Conservation (phyloP, 1,140 invertebrate genomes). For the Sesamia nonagrioides region DNA sequence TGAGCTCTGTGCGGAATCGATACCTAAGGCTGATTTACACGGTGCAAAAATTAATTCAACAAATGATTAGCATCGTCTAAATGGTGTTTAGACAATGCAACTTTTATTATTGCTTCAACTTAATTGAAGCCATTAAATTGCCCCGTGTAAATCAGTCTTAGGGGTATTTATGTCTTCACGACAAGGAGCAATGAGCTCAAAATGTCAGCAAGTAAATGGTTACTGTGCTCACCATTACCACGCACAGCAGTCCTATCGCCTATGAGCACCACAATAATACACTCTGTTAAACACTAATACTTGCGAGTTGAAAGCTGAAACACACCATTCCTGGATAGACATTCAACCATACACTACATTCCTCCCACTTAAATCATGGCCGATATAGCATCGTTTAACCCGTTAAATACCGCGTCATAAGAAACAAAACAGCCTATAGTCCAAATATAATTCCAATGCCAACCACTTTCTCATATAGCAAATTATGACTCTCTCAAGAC, state of each 20-base stretch:
- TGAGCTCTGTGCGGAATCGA: neutral
- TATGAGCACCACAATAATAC: conserved; percentile 22
- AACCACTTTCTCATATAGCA: too few relatives aligned
- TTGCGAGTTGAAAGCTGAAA: conserved; percentile 3
- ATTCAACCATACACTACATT: conserved; percentile 10
- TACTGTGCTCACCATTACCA: neutral
- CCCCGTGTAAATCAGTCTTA: too few relatives aligned
- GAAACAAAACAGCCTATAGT: too few relatives aligned
- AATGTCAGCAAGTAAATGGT: neutral
- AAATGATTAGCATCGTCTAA: too few relatives aligned
- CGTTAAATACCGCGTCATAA: neutral
- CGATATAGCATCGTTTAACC: neutral
- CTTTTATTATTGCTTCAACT: too few relatives aligned
- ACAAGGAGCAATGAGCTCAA: too few relatives aligned
- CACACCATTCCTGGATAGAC: neutral
- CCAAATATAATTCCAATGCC: too few relatives aligned
- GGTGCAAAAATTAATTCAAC: neutral
- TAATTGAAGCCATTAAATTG: too few relatives aligned
- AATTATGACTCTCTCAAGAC: too few relatives aligned
- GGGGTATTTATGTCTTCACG: too few relatives aligned
- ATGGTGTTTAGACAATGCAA: too few relatives aligned
- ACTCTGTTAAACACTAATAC: neutral
- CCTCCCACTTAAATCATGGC: neutral
- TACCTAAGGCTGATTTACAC: neutral
- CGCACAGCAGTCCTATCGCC: conserved; percentile 6